Evolutionary conservation across 2,888 invertebrate species (phyloP).

Genomic region (Chalcis sispes): DNA sequence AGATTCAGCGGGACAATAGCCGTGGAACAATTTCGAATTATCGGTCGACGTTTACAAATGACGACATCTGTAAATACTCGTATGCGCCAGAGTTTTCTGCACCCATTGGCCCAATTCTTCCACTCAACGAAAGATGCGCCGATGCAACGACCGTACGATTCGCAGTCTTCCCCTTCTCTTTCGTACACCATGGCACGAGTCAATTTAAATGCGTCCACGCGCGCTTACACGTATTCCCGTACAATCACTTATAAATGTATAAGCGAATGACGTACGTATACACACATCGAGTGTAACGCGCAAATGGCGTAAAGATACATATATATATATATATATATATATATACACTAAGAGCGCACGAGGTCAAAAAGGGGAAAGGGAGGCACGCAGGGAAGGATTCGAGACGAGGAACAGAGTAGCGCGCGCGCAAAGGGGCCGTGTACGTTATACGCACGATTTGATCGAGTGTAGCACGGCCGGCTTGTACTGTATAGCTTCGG

Average conservation of each 20-base stretch:
- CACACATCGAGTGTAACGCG: not conserved
- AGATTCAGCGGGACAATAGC: too few relatives aligned
- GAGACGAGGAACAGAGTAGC: too few relatives aligned
- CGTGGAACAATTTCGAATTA: too few relatives aligned
- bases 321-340: not conserved
- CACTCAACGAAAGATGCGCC: conserved; percentile 3
- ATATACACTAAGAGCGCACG: not conserved
- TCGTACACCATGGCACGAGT: too few relatives aligned
- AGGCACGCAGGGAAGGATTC: too few relatives aligned
- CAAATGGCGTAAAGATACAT: not conserved
- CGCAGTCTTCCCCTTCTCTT: not conserved
- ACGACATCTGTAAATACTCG: not conserved
- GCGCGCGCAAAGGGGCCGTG: too few relatives aligned
- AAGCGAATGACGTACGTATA: not conserved
- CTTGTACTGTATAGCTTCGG: too few relatives aligned
- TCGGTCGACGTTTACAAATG: not conserved
- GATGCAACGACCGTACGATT: not conserved
- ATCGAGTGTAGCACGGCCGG: too few relatives aligned
- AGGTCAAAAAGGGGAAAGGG: not conserved
- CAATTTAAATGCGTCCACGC: too few relatives aligned
- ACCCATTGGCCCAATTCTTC: conserved; percentile 1
- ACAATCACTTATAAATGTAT: not conserved
- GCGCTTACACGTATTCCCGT: not conserved
- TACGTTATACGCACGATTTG: not conserved
- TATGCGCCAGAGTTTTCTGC: not conserved